Percentiles rank a stretch among this genome's conserved stretches.
Evolutionary conservation across 2,797 vertebrate species (phyloP).

Genomic region (Pseudochaenichthys georgianus): DNA sequence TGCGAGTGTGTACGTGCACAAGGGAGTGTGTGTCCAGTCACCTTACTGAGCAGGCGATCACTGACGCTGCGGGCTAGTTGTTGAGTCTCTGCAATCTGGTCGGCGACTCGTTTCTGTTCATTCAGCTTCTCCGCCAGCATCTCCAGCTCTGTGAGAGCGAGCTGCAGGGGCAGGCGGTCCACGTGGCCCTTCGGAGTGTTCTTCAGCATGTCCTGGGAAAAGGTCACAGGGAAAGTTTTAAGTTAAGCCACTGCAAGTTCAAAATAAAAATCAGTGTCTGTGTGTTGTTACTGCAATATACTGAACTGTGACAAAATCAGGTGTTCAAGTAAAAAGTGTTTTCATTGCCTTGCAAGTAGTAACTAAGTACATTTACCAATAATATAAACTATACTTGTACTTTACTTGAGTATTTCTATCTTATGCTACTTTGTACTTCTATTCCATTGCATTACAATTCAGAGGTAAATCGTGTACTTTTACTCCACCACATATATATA

Average conservation of each 20-base stretch:
- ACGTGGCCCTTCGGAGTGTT: slow-evolving; percentile 94
- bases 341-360: slow-evolving; percentile 2
- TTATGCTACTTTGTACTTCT: no score
- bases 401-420: no score
- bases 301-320: background rate
- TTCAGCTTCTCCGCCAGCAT: slow-evolving; percentile 96
- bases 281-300: background rate
- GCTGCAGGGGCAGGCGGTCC: slow-evolving; percentile 93
- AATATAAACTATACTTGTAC: no score
- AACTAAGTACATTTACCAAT: background rate
- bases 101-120: slow-evolving; percentile 94
- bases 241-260: background rate
- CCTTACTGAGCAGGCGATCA: slow-evolving; percentile 95
- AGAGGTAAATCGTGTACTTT: no score
- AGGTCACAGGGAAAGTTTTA: slow-evolving; percentile 35
- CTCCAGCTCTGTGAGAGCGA: slow-evolving; percentile 96
- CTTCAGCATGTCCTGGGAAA: slow-evolving; percentile 94
- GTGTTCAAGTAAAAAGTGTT: background rate
- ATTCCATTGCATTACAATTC: no score
- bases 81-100: slow-evolving; percentile 95
- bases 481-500: no score
- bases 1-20: slow-evolving; percentile 14
- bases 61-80: slow-evolving; percentile 93
- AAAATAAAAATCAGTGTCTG: background rate
- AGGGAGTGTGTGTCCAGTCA: slow-evolving; percentile 66